Conservation (phyloP, 2,113 vertebrate genomes). For the Laticauda laticaudata region DNA sequence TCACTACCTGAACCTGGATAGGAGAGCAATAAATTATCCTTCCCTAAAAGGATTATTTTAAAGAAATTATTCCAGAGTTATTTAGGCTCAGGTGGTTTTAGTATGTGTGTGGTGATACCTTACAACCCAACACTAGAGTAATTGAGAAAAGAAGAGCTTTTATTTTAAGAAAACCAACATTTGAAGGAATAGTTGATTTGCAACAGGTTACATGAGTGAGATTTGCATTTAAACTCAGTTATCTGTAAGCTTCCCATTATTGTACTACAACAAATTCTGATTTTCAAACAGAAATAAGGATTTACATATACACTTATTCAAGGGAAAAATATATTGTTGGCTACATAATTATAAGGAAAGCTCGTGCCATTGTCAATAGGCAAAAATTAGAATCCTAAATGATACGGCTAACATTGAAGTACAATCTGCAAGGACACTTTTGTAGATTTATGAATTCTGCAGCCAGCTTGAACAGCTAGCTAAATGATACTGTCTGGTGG, state of each 20-base stretch:
- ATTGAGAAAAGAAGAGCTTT: neutral
- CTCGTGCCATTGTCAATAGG: neutral
- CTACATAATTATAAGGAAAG: neutral
- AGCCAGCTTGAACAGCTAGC: neutral
- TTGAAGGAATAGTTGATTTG: neutral
- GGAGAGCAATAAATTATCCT: neutral
- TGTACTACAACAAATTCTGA: neutral
- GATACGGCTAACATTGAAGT: neutral
- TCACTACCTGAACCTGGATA: neutral
- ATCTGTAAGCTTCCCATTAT: neutral
- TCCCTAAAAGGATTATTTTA: neutral
- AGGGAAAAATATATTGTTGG: neutral
- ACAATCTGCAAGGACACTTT: neutral
- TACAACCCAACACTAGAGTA: neutral
- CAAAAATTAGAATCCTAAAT: neutral
- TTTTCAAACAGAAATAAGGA: neutral
- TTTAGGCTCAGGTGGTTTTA: neutral
- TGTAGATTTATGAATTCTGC: neutral
- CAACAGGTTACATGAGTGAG: neutral
- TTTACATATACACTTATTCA: neutral
- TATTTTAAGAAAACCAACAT: neutral
- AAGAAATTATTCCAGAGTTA: neutral
- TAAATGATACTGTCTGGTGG: neutral
- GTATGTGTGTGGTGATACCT: neutral
- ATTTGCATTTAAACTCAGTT: neutral